Evolutionary conservation across 2,797 vertebrate species (phyloP).

Genomic region (Ciconia nigra): DNA sequence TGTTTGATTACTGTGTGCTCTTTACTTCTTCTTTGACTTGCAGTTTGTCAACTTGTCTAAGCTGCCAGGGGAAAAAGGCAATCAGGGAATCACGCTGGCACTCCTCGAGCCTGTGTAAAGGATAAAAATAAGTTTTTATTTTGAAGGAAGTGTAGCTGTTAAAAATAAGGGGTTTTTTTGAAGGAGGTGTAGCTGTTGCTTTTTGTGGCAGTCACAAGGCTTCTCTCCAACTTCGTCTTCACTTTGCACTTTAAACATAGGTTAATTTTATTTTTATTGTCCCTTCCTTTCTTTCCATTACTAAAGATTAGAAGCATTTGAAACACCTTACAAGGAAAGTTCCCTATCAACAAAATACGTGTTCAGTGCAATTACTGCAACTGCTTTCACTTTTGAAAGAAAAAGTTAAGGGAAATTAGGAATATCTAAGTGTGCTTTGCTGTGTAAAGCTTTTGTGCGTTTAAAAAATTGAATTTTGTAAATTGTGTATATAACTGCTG

Average conservation of each 20-base stretch:
- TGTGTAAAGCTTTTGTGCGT: background rate
- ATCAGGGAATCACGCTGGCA: accelerated
- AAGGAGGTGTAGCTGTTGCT: background rate
- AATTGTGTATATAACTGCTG: background rate
- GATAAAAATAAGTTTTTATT: background rate
- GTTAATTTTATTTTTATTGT: background rate
- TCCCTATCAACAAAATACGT: background rate
- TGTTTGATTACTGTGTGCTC: background rate
- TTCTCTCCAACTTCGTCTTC: background rate
- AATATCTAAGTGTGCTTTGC: background rate
- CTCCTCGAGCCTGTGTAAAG: background rate
- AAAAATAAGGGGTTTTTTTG: background rate
- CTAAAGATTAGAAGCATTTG: background rate
- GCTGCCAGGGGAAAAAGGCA: background rate
- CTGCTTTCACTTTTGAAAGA: background rate
- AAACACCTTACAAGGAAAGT: background rate
- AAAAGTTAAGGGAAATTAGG: background rate
- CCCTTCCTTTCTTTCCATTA: background rate
- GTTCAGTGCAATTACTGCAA: background rate
- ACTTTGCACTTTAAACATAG: background rate
- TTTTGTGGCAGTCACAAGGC: background rate
- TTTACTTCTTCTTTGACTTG: background rate
- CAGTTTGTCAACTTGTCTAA: background rate
- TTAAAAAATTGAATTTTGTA: background rate
- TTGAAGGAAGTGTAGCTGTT: background rate